phyloP scores from a whole-genome alignment of 2,797 vertebrate genomes.

The Megalops cyprinoides region DNA sequence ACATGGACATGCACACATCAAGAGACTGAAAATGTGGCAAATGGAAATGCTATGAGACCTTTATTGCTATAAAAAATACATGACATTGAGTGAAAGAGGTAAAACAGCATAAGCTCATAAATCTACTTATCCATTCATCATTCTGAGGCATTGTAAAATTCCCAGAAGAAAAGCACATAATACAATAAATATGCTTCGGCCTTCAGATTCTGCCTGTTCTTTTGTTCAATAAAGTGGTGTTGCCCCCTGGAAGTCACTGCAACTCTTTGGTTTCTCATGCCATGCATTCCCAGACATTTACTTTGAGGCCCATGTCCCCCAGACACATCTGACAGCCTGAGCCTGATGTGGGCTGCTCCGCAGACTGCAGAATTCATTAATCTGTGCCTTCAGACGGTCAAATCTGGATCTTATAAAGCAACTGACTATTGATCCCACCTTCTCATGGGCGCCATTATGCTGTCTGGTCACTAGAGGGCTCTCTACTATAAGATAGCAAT shows the following conservation, averaged over 20 bases:
- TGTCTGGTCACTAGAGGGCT: conserved; percentile 71
- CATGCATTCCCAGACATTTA: conserved; percentile 75
- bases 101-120: conserved; percentile 71
- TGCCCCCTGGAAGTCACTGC: conserved; percentile 67
- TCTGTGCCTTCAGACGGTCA: conserved; percentile 79
- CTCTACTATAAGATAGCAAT: conserved; percentile 62
- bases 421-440: conserved; percentile 73
- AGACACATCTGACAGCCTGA: conserved; percentile 82
- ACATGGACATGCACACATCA: not conserved
- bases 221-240: conserved; percentile 74
- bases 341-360: conserved; percentile 77
- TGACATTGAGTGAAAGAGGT: conserved; percentile 60
- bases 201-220: conserved; percentile 75
- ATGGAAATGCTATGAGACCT: not conserved
- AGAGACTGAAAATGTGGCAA: conserved; percentile 24
- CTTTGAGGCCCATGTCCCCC: conserved; percentile 73
- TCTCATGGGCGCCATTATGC: conserved; percentile 30
- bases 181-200: conserved; percentile 83
- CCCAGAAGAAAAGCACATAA: conserved; percentile 69
- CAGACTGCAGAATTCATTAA: conserved; percentile 86
- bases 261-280: conserved; percentile 76
- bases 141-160: conserved; percentile 55
- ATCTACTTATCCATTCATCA: conserved; percentile 74
- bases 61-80: not conserved
- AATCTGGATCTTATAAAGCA: conserved; percentile 84